Base-by-base conservation (phyloP, 2,888 invertebrate species). In the Hartigia nigra region DNA sequence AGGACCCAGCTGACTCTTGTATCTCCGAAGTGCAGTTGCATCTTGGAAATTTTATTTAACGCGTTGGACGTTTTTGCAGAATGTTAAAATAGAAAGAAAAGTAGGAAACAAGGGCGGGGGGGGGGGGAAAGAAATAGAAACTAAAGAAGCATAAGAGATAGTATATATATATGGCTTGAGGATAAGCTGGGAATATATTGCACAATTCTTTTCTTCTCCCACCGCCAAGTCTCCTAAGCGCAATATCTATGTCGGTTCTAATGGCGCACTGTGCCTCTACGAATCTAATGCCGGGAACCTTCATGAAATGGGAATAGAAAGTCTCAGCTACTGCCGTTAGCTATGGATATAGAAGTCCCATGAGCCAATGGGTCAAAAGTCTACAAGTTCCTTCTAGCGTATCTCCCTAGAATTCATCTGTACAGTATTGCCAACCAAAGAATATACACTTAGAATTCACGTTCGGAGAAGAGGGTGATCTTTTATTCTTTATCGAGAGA, bases 1-100 rank as follows among this genome's bases (percentile, higher is more conserved):
- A 37, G 37, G 23, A 23, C 23, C 23, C 55, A 84, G 83, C 81
- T 82, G 84, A 84, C 81, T 84, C 84, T 84, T 83, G 84, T 84
- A 83, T 69, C 76, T 9, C 5, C 31, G 32, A 23, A 31, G 72
- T 9, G 23, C 55, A 23, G 23, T 55, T 9, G 55, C 55, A 5
- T 55, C 23, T 23, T 72, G 34, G 1, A 9, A 23, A 4, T 2
- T 12, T 72, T 1, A 12, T 11, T 0, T 12, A 14, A 12, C 0
- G 72, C 31, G 72, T 23, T 12, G 0, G 5, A 4, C 12, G 12
- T 31, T 72, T 72, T 32, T 34, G 32, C 12, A 1, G 31, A 55
- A 9, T 23, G 9, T 55, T 32, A 12, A 34, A 32, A 31, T 72
- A 0, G 70, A 70, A 70, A 75, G 14, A 69, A 70, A 39, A 31